Conservation (phyloP, 2,797 vertebrate genomes). For the Limnodromus scolopaceus region DNA sequence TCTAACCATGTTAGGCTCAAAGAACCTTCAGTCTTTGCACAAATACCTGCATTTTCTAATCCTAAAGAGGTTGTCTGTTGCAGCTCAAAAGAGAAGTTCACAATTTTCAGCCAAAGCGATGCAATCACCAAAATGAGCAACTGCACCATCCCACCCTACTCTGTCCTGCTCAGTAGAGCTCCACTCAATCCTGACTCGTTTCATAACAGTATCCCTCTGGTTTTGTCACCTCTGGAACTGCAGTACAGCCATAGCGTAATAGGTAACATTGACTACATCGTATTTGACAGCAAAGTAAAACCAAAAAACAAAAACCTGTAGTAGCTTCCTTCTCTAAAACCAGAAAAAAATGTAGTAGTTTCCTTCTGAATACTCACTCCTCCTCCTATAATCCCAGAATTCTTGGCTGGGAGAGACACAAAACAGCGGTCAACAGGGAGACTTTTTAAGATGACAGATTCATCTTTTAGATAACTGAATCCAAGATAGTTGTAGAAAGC, state of each 20-base stretch:
- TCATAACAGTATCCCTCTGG: not conserved
- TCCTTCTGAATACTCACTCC: not conserved
- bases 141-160: not conserved
- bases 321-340: not conserved
- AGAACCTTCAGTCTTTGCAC: not conserved
- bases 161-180: not conserved
- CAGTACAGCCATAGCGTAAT: not conserved
- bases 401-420: not conserved
- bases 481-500: not conserved
- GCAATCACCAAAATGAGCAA: not conserved
- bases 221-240: not conserved
- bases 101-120: not conserved
- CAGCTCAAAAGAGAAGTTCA: not conserved
- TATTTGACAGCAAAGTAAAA: not conserved
- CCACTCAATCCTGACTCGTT: not conserved
- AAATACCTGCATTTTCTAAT: not conserved
- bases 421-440: not conserved
- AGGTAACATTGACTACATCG: not conserved
- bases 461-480: not conserved
- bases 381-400: not conserved
- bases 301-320: not conserved
- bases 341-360: not conserved
- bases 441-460: not conserved
- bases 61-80: not conserved
- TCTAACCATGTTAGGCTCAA: not conserved